A percentile compares a stretch with the other conserved stretches of the same genome.
phyloP scores from a whole-genome alignment of 2,113 vertebrate species.

The Columba livia region DNA sequence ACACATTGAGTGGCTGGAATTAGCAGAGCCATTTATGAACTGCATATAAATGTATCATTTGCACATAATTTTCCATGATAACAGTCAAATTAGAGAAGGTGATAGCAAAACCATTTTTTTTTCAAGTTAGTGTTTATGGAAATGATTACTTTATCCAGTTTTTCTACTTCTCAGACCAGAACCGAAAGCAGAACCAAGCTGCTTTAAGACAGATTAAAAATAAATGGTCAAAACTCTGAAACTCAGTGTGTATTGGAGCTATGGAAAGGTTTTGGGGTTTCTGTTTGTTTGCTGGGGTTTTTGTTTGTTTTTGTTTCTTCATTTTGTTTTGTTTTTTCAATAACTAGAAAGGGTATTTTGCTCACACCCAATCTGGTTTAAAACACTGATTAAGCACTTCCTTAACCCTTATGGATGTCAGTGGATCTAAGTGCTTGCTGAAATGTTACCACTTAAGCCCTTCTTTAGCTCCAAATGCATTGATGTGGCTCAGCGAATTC shows the following conservation, averaged over 20 bases:
- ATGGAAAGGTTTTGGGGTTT: neutral
- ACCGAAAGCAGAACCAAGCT: neutral
- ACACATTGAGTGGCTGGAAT: conserved; percentile 39
- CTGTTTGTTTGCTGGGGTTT: no score
- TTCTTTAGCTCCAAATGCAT: neutral
- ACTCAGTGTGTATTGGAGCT: neutral
- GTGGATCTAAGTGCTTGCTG: neutral
- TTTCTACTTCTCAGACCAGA: neutral
- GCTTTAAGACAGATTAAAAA: neutral
- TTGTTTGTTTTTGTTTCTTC: no score
- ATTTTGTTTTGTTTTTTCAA: neutral
- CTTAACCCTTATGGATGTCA: neutral
- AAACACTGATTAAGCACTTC: neutral
- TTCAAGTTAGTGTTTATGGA: neutral
- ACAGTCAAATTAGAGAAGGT: conserved; percentile 27
- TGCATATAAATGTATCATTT: conserved; percentile 45
- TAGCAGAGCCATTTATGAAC: conserved; percentile 31
- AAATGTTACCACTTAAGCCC: neutral
- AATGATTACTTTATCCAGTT: neutral
- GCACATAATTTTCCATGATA: conserved; percentile 13
- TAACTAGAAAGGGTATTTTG: neutral
- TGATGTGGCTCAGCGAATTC: neutral
- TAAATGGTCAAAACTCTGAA: neutral
- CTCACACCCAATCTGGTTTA: neutral
- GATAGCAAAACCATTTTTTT: neutral